Base-by-base conservation (phyloP, 2,797 vertebrate genomes). In the Alfaro cultratus region DNA sequence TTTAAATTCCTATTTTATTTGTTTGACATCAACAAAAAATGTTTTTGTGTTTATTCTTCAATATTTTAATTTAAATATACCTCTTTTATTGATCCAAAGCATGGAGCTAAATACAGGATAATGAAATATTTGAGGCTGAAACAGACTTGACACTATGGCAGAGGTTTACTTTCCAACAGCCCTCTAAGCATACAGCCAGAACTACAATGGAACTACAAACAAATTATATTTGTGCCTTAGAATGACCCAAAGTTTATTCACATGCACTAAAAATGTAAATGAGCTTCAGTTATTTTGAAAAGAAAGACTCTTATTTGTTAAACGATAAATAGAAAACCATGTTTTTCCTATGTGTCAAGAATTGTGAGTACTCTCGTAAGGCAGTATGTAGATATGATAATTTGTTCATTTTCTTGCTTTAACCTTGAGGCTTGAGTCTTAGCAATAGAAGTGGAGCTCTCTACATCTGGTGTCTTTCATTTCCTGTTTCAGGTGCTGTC, bases 391-490 rank as follows among this genome's bases (percentile, higher is more conserved):
- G 34, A 78, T 41, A 82, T 21, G 71, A 80, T 78, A 41, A 60
- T 29, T 46, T 47, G 39, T 85, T 86, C 64, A 80, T 15, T 26
- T 70, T 72, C 82, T 47, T 73, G 80, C 77, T 90, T 84, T 91
- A 85, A 92, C 87, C 86, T 90, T 89, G 85, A 89, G 81, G 72
- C 74, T 81, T 88, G 83, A 89, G 80, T 68, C 76, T 81, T 45
- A 75, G 76, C 82, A 29, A 51, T 45, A 62, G 74, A 84, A 47
- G 71, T 83, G n/a, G 47, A 72, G 70, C 70, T 83, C 60, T 83
- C 6, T 71, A 55, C 73, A 39, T 49, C 31, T 74, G 31, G 1
- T 78, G 68, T 31, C 47, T 88, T 82, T 87, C 76, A 88, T 82
- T 86, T 91, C 74, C 86, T 82, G 76, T 86, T 82, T 75, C 34